Evolutionary conservation across 2,113 vertebrate species (phyloP).

Genomic region (Oncorhynchus nerka): DNA sequence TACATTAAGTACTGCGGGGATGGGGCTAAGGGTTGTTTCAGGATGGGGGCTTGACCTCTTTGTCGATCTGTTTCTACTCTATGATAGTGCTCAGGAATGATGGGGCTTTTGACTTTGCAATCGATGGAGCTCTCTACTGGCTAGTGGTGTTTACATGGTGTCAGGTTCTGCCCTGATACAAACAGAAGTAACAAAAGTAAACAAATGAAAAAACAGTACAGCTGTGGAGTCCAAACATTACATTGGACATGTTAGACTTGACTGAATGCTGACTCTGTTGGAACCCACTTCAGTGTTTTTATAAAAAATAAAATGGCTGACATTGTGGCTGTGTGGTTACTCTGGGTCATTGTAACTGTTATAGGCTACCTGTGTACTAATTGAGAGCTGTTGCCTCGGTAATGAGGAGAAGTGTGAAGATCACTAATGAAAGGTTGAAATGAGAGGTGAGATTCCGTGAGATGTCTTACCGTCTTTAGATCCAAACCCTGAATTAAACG

Average conservation of each 20-base stretch:
- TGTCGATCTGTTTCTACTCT: neutral
- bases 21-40: no score
- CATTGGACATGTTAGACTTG: neutral
- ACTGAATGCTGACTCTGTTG: neutral
- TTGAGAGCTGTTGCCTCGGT: no score
- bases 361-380: no score
- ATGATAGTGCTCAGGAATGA: neutral
- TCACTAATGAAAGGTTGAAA: no score
- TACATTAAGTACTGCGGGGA: no score
- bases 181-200: neutral
- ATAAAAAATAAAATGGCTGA: no score
- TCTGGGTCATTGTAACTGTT: no score
- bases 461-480: no score
- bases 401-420: no score
- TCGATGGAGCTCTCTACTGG: slow-evolving; percentile 23
- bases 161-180: slow-evolving; percentile 9
- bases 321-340: no score
- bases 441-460: no score
- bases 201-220: neutral
- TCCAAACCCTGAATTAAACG: no score
- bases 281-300: neutral
- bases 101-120: neutral
- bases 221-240: neutral
- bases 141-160: neutral
- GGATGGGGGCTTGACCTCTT: neutral